A percentile compares a stretch with the other conserved stretches of the same genome.
Conservation (phyloP, 2,113 vertebrate genomes). For the Smithornis capensis region DNA sequence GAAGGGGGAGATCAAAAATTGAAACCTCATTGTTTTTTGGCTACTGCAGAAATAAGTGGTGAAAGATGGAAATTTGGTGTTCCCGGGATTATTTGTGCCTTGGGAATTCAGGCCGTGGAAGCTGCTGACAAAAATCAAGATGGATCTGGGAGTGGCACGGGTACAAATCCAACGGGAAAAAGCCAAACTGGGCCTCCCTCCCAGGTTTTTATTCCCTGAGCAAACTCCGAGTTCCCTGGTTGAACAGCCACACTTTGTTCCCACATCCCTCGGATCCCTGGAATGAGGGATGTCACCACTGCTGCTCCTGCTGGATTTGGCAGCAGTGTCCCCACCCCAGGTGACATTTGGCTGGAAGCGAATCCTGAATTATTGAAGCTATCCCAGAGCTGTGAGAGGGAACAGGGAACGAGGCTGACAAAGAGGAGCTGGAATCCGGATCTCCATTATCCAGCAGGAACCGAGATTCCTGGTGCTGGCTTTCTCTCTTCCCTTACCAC, state of each 20-base stretch:
- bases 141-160: not conserved
- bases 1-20: rapidly evolving
- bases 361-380: not conserved
- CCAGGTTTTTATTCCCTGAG: not conserved
- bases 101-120: not conserved
- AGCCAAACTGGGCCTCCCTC: not conserved
- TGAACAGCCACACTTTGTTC: not conserved
- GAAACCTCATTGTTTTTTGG: not conserved
- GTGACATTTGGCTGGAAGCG: not conserved
- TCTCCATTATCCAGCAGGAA: rapidly evolving
- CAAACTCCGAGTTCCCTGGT: not conserved
- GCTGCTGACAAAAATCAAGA: not conserved
- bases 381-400: not conserved
- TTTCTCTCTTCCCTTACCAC: not conserved
- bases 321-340: not conserved
- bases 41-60: rapidly evolving
- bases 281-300: not conserved
- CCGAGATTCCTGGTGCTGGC: rapidly evolving
- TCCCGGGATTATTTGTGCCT: not conserved
- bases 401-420: not conserved
- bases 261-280: not conserved
- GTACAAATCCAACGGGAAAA: not conserved
- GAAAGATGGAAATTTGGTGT: not conserved
- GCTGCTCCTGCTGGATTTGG: not conserved
- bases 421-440: not conserved